These are phyloP conservation scores for Lacerta agilis DNA, from an alignment of 2,797 vertebrate genomes.

Conservation along the genomic window DNA sequence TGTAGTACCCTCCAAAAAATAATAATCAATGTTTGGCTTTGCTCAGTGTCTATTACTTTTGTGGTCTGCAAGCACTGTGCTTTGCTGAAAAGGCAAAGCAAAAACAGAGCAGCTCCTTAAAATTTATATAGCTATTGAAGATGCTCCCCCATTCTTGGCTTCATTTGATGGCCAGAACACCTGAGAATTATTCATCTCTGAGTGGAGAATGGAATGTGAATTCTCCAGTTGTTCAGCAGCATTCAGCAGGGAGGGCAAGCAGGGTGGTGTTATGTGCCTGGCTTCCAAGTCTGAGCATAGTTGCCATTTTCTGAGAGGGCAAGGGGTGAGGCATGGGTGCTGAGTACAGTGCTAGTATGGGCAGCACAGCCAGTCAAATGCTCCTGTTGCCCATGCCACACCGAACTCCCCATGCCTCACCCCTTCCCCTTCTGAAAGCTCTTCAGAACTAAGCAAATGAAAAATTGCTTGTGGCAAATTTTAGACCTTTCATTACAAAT, in stretches of 20 bases:
- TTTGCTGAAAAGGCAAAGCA: conserved; percentile 17
- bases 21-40: neutral
- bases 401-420: too few relatives aligned
- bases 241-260: neutral
- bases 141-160: neutral
- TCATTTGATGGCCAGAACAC: conserved; percentile 16
- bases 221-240: neutral
- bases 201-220: neutral
- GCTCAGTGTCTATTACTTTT: neutral
- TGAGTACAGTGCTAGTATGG: too few relatives aligned
- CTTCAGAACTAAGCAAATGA: conserved; percentile 20
- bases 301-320: neutral
- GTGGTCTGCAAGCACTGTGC: neutral
- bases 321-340: too few relatives aligned
- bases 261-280: too few relatives aligned
- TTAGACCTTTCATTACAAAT: conserved; percentile 21
- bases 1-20: neutral
- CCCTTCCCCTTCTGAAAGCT: neutral
- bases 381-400: too few relatives aligned
- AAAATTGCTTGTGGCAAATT: neutral
- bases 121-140: neutral
- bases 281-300: too few relatives aligned
- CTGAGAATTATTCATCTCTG: neutral
- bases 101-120: neutral
- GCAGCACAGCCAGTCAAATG: too few relatives aligned